phyloP scores from a whole-genome alignment of 2,797 vertebrate genomes.

The Choloepus didactylus region DNA sequence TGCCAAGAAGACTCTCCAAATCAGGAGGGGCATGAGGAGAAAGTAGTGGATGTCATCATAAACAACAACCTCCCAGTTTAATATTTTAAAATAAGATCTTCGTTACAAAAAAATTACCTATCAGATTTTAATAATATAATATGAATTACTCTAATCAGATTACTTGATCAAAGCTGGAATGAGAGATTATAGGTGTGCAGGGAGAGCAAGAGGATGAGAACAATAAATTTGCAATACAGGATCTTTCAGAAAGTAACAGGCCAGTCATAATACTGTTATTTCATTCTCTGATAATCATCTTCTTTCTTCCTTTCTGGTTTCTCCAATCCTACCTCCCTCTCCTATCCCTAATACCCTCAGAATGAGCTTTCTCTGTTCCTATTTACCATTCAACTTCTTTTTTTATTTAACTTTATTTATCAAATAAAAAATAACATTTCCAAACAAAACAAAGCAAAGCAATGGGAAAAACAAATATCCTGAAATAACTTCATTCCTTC shows the following conservation, averaged over 20 bases:
- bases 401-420: too few species aligned
- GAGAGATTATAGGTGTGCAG: background rate
- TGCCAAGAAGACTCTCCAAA: background rate
- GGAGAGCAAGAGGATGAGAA: background rate
- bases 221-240: background rate
- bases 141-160: constrained; percentile 2
- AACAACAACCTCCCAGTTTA: background rate
- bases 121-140: background rate
- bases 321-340: background rate
- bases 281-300: background rate
- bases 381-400: background rate
- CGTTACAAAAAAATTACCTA: background rate
- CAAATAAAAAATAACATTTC: too few species aligned
- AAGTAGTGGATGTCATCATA: background rate
- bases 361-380: background rate
- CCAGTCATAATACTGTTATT: background rate
- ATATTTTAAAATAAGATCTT: background rate
- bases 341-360: background rate
- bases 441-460: too few species aligned
- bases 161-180: background rate
- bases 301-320: background rate
- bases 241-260: background rate
- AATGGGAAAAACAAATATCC: too few species aligned
- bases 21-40: background rate
- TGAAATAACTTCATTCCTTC: too few species aligned